Conservation (phyloP, 1,140 invertebrate species). For the Eueides isabella region DNA sequence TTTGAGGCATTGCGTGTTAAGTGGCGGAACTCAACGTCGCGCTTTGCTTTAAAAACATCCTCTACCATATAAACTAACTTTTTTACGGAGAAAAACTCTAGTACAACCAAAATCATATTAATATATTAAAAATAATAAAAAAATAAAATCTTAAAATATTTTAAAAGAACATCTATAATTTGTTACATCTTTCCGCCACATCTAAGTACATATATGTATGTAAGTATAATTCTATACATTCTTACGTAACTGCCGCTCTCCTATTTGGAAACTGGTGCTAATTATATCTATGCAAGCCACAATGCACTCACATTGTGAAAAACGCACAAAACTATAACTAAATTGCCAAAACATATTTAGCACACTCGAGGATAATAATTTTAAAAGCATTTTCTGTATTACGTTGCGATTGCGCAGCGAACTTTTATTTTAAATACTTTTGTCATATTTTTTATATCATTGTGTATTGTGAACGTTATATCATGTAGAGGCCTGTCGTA, state of each 20-base stretch:
- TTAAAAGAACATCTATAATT: too few species aligned
- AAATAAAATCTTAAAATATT: too few species aligned
- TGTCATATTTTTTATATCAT: not conserved
- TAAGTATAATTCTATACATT: not conserved
- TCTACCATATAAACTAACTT: too few species aligned
- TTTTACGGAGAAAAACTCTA: too few species aligned
- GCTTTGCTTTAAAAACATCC: too few species aligned
- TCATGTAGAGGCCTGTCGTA: too few species aligned
- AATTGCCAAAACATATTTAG: not conserved
- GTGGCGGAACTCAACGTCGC: too few species aligned
- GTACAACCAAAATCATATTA: too few species aligned
- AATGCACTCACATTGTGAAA: not conserved
- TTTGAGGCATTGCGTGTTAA: too few species aligned
- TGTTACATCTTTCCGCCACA: not conserved
- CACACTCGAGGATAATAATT: slow-evolving; percentile 3
- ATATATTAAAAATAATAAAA: too few species aligned
- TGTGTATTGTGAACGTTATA: too few species aligned
- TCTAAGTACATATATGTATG: not conserved
- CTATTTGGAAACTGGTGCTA: slow-evolving; percentile 5
- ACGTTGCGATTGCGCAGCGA: not conserved
- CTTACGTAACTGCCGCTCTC: slow-evolving; percentile 1
- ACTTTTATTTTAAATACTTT: not conserved
- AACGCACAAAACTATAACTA: slow-evolving; percentile 1
- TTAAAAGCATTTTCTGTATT: not conserved
- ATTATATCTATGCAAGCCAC: not conserved